Percentiles rank a stretch among this genome's conserved stretches.
Conservation (phyloP, 2,797 vertebrate species). For the Falco peregrinus region DNA sequence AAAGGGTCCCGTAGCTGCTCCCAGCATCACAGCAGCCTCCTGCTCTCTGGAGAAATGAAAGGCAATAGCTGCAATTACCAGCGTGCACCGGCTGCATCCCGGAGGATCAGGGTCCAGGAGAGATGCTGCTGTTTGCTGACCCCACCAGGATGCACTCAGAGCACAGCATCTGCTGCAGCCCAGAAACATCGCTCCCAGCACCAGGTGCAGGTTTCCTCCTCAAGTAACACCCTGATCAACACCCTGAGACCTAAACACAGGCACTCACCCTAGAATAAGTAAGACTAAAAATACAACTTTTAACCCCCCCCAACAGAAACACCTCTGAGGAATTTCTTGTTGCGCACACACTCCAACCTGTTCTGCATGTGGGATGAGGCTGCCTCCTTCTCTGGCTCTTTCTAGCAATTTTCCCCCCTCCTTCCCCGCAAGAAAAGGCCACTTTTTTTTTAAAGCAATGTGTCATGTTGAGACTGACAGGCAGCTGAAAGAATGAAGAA, state of each 20-base stretch:
- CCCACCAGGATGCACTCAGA: fast-evolving
- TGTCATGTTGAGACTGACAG: not conserved
- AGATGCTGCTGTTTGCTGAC: not conserved
- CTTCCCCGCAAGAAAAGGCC: not conserved
- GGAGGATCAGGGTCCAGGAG: not conserved
- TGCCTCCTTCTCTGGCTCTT: not conserved
- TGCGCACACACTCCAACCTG: not conserved
- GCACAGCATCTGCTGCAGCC: not conserved
- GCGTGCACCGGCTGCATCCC: fast-evolving
- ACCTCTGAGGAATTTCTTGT: not conserved
- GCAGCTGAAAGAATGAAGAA: constrained; percentile 70
- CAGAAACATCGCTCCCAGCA: not conserved
- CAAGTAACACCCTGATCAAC: not conserved
- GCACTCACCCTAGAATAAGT: not conserved
- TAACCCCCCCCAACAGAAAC: not conserved
- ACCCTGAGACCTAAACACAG: not conserved
- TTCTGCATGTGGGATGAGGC: not conserved
- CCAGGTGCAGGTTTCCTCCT: not conserved
- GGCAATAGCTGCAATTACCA: fast-evolving
- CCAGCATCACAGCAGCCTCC: not conserved
- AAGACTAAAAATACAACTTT: not conserved
- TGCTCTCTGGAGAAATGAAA: not conserved
- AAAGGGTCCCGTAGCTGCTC: not conserved
- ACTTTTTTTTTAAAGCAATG: not conserved
- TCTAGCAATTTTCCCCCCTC: not conserved